These are phyloP conservation scores for Clostera curtula DNA, from an alignment of 2,888 invertebrate species.

Conservation along the genomic window DNA sequence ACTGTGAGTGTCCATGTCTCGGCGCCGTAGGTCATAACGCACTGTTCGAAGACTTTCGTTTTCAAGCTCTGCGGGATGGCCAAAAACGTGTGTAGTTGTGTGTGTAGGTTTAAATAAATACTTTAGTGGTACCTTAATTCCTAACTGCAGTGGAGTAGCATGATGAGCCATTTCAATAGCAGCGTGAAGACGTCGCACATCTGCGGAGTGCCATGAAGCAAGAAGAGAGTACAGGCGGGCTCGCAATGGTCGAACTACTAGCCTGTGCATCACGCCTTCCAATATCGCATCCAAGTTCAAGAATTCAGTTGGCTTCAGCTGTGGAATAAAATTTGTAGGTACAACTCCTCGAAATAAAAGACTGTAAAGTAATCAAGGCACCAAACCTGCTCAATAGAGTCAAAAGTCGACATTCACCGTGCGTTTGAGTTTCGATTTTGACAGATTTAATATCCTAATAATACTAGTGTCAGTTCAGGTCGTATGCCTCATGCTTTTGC, in stretches of 20 bases:
- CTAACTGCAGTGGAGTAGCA: conserved; percentile 79
- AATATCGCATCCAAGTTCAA: conserved; percentile 96
- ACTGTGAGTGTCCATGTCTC: no score
- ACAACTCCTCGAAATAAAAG: background rate
- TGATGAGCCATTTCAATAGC: conserved; percentile 81
- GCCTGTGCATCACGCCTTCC: conserved; percentile 94
- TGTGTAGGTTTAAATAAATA: no score
- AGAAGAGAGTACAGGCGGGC: conserved; percentile 88
- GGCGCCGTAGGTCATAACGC: no score
- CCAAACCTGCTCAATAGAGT: background rate
- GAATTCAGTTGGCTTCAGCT: conserved; percentile 92
- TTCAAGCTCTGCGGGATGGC: no score
- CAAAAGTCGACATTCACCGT: no score
- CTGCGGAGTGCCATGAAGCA: conserved; percentile 91
- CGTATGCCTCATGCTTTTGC: no score
- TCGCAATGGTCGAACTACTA: conserved; percentile 90
- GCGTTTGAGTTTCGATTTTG: no score
- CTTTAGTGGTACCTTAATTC: conserved; percentile 73
- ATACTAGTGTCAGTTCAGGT: no score
- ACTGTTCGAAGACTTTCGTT: no score
- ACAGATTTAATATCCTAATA: no score
- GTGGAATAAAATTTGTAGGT: conserved; percentile 18
- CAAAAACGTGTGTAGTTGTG: no score
- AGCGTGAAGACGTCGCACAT: conserved; percentile 82
- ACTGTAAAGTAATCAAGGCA: background rate